Evolutionary conservation across 2,888 invertebrate genomes (phyloP).

Genomic region (Listrodromus nycthemerus): DNA sequence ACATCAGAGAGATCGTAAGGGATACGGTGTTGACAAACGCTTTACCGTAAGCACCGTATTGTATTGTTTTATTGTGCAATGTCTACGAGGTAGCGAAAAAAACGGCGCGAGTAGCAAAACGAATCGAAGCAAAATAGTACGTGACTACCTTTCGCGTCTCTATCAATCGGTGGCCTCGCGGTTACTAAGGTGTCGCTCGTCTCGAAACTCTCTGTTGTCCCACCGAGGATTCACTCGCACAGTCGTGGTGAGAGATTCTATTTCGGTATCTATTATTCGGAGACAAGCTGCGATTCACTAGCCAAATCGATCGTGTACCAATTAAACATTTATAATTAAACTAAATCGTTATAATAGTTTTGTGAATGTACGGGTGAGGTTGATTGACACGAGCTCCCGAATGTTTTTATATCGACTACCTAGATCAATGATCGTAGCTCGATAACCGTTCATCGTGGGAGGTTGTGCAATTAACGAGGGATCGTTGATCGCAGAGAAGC

Average conservation of each 20-base stretch:
- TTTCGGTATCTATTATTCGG: conserved; percentile 83
- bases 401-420: conserved; percentile 28
- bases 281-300: conserved; percentile 79
- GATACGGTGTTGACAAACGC: conserved; percentile 37
- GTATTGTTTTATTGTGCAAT: conserved; percentile 41
- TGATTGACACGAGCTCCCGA: conserved; percentile 51
- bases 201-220: conserved; percentile 30
- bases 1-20: conserved; percentile 21
- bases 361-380: conserved; percentile 33
- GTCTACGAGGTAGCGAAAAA: conserved; percentile 20
- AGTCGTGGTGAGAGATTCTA: conserved; percentile 77
- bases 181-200: conserved; percentile 72
- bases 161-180: conserved; percentile 76
- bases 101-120: conserved; percentile 43
- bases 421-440: conserved; percentile 32
- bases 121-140: conserved; percentile 12
- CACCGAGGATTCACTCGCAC: conserved; percentile 60
- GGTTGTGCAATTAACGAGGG: conserved; percentile 61
- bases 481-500: conserved; percentile 58
- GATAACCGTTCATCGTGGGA: not conserved
- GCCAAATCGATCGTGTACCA: conserved; percentile 84
- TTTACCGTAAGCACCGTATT: conserved; percentile 47
- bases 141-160: conserved; percentile 63
- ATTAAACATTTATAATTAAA: conserved; percentile 84
- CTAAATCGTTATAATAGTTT: conserved; percentile 62